Percentiles rank a stretch among this genome's conserved stretches.
Evolutionary conservation across 2,113 vertebrate species (phyloP).

Genomic region (Penelope pileata): DNA sequence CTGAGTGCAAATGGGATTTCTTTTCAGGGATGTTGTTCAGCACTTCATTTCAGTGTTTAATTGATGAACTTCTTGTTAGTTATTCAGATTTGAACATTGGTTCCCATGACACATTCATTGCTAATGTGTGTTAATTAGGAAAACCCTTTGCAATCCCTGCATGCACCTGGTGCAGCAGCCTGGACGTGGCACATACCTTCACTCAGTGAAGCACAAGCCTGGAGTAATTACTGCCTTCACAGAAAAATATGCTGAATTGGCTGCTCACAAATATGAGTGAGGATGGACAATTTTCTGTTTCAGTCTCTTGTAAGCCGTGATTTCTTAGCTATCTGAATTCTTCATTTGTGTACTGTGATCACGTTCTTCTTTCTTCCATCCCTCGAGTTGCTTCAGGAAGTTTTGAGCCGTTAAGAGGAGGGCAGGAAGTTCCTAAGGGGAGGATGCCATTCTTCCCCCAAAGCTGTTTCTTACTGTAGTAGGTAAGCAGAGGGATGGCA

Average conservation of each 20-base stretch:
- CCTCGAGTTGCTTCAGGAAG: neutral
- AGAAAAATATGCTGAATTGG: constrained; percentile 23
- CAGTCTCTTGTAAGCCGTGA: neutral
- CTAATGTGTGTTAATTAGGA: neutral
- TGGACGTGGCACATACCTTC: neutral
- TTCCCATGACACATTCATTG: neutral
- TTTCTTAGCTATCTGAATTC: neutral
- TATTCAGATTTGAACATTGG: neutral
- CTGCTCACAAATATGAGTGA: neutral
- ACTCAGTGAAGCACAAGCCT: neutral
- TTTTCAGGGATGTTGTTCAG: neutral
- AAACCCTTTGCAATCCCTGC: neutral
- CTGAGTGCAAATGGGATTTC: neutral
- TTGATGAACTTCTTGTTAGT: neutral
- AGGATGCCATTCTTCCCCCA: neutral
- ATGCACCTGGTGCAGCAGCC: neutral
- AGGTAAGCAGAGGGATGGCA: neutral
- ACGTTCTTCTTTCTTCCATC: neutral
- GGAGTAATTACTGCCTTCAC: constrained; percentile 13
- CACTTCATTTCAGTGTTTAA: neutral
- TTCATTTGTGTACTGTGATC: neutral
- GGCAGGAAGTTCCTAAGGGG: neutral
- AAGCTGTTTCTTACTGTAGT: neutral
- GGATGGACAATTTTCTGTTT: neutral
- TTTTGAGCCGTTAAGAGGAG: neutral